Evolutionary conservation across 2,888 invertebrate genomes (phyloP), one percentile per base, ranked within the genome.

Genomic region (Empis stercorea): DNA sequence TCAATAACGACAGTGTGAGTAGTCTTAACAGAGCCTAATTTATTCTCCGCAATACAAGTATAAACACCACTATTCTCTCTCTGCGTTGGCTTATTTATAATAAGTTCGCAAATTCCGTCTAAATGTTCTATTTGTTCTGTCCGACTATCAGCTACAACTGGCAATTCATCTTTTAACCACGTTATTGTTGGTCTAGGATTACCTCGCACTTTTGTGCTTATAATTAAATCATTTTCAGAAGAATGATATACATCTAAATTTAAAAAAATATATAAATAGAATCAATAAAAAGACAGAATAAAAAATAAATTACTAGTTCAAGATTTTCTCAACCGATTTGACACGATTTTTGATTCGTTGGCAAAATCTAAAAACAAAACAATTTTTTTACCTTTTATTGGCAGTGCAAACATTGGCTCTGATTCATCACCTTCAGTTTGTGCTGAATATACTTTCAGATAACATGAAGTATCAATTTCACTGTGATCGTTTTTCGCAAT

Each of bases 191-290:
- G 80, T 51, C 84, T 83, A 1, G 80, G 78, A 60, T 82, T 79
- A 38, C 84, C 83, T 48, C 87, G 73, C 30, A 87, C 79, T 56
- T 83, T 84, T 63, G 89, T 89, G 65, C 87, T 87, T 53, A 89
- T 68, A 42, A 80, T 75, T 46, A 88, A 66, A 64, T 87, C 84
- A 63, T 87, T 81, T 60, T 81, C 83, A 27, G 78, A 74, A 55
- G 77, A 72, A 60, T 80, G 80, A 62, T 83, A 87, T 7, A 74
- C 76, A 66, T 87, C 87, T 79, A 68, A 51, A 58, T 71, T 40
- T 5, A 36, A 30, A 10, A 42, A 27, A 27, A 27, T 4, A 45
- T 43, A 44, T 50, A 37, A 16, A 20, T 36, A 34, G 48, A 50
- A 56, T 23, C 39, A 48, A 41, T 58, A 54, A 57, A 53, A 53